These are phyloP conservation scores for Pemphredon lugubris DNA, from an alignment of 2,888 invertebrate genomes.

Conservation along the genomic window DNA sequence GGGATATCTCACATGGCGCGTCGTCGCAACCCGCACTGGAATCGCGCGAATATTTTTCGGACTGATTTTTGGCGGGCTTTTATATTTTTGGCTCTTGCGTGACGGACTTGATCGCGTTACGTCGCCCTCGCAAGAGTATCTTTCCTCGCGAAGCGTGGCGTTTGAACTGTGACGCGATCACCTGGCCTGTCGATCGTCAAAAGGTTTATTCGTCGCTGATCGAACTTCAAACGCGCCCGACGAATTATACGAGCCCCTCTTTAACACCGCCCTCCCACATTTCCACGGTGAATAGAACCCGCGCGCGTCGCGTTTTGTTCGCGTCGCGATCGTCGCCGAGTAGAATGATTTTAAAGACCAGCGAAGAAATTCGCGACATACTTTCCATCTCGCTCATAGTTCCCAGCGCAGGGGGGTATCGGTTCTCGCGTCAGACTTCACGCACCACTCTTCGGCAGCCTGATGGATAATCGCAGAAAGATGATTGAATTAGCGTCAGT, in stretches of 20 bases:
- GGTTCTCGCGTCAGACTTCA: conserved; percentile 45
- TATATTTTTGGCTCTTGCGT: conserved; percentile 80
- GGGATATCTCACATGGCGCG: conserved; percentile 50
- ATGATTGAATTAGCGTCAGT: conserved; percentile 67
- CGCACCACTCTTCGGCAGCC: conserved; percentile 59
- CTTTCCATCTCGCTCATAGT: no score
- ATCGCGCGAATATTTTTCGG: conserved; percentile 63
- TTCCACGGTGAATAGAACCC: background rate
- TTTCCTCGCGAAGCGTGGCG: conserved; percentile 59
- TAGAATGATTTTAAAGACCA: no score
- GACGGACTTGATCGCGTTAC: conserved; percentile 57
- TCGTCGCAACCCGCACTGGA: conserved; percentile 71
- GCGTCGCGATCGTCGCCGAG: no score
- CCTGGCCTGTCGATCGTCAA: background rate
- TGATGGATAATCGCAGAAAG: conserved; percentile 60
- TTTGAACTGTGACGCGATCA: conserved; percentile 46
- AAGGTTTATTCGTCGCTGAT: background rate
- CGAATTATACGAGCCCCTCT: background rate
- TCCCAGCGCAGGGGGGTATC: no score
- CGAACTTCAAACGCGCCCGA: background rate
- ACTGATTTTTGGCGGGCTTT: conserved; percentile 80
- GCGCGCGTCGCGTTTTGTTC: no score
- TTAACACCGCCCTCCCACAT: background rate
- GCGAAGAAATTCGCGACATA: no score
- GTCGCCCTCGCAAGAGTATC: conserved; percentile 63